These are phyloP conservation scores for Hystrix brachyura DNA, from an alignment of 2,113 vertebrate species.

Conservation along the genomic window DNA sequence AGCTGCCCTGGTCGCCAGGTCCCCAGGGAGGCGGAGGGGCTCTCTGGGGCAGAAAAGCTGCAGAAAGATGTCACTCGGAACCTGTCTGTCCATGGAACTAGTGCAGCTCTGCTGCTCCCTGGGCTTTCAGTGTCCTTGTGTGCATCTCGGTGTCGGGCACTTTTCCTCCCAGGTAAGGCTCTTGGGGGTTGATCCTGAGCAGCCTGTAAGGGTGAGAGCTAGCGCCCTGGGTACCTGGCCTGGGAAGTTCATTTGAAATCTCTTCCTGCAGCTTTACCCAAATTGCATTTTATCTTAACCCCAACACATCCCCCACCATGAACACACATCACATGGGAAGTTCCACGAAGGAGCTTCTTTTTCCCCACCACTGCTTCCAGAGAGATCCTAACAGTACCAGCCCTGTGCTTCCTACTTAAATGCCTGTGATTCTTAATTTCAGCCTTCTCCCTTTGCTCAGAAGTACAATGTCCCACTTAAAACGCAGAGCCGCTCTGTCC, in stretches of 20 bases:
- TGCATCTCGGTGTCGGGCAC: neutral
- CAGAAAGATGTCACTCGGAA: neutral
- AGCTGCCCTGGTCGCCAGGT: neutral
- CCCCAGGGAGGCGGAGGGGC: neutral
- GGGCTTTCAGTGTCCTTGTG: neutral
- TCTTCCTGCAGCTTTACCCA: neutral
- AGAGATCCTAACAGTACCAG: neutral
- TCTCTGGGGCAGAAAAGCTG: neutral
- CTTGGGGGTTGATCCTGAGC: rapidly evolving
- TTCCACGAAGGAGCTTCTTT: neutral
- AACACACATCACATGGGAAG: neutral
- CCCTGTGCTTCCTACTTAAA: too few relatives aligned
- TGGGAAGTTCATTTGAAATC: neutral
- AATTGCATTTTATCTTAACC: neutral
- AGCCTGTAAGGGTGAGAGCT: neutral
- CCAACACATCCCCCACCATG: rapidly evolving
- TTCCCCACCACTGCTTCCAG: neutral
- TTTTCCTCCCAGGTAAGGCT: neutral
- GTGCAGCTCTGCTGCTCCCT: neutral
- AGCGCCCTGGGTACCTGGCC: neutral
- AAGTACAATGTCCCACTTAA: neutral
- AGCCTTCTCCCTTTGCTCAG: neutral
- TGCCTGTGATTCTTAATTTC: neutral
- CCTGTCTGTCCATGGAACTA: neutral
- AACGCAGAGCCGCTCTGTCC: neutral